Percentiles rank a stretch among this genome's conserved stretches.
phyloP scores from a whole-genome alignment of 2,113 vertebrate genomes.

The Lepus americanus region DNA sequence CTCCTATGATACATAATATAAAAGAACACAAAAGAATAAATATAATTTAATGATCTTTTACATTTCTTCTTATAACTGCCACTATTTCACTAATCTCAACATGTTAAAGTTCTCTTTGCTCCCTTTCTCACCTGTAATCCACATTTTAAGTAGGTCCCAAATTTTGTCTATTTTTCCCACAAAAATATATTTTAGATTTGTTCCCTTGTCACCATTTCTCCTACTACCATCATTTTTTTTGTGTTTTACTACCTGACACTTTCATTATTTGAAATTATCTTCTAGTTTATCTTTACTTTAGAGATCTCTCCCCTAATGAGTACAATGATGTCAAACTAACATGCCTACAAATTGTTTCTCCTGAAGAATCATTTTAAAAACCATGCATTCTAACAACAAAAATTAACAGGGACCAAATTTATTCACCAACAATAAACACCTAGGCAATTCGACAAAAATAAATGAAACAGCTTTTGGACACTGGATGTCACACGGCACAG shows the following conservation, averaged over 20 bases:
- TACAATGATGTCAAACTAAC: not conserved
- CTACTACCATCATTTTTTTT: not conserved
- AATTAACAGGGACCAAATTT: not conserved
- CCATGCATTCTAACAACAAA: not conserved
- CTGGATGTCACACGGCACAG: not conserved
- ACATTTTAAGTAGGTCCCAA: not conserved
- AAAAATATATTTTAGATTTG: not conserved
- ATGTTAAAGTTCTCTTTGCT: not conserved
- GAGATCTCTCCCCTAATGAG: not conserved
- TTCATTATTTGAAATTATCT: not conserved
- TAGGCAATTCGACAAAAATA: not conserved
- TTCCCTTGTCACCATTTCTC: not conserved
- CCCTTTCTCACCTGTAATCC: not conserved
- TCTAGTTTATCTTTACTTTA: not conserved
- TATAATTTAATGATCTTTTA: not conserved
- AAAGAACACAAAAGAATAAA: constrained; percentile 18
- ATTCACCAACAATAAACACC: not conserved
- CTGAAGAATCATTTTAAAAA: constrained; percentile 12
- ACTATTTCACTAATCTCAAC: not conserved
- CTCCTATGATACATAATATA: constrained; percentile 84
- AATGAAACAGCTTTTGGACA: not conserved
- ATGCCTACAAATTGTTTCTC: not conserved
- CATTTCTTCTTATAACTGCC: not conserved
- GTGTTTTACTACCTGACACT: not conserved
- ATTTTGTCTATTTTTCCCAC: not conserved